phyloP scores from a whole-genome alignment of 1,140 invertebrate species.

The Diploscapter pachys region DNA sequence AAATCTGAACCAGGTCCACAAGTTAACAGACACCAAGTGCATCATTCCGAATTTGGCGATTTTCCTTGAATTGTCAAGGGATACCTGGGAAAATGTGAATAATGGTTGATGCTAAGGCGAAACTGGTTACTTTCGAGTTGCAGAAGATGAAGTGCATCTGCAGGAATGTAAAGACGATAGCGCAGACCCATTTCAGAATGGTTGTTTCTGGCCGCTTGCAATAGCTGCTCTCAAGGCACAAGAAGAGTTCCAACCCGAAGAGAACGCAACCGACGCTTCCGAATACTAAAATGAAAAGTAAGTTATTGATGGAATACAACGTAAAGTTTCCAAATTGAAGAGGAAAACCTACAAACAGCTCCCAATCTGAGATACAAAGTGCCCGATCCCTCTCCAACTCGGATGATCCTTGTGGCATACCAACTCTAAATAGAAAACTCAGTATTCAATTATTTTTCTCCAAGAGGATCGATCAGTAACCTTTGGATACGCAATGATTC shows the following conservation, averaged over 20 bases:
- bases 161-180: constrained; percentile 54
- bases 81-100: constrained; percentile 36
- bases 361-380: constrained; percentile 53
- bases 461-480: constrained; percentile 14
- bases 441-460: background rate
- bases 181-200: constrained; percentile 45
- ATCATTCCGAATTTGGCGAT: constrained; percentile 55
- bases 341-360: constrained; percentile 45
- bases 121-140: constrained; percentile 52
- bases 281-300: constrained; percentile 47
- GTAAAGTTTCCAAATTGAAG: constrained; percentile 5
- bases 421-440: constrained; percentile 26
- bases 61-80: constrained; percentile 50
- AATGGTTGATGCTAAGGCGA: background rate
- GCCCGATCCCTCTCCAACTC: constrained; percentile 49
- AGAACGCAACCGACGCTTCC: constrained; percentile 55
- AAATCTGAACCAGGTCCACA: constrained; percentile 34
- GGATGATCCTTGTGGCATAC: constrained; percentile 37
- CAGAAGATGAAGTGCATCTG: constrained; percentile 60
- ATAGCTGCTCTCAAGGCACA: constrained; percentile 43
- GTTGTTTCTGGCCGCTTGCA: constrained; percentile 30
- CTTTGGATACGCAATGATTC: constrained; percentile 2
- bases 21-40: constrained; percentile 56
- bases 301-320: constrained; percentile 20
- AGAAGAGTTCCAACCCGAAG: constrained; percentile 56